These are phyloP conservation scores for Orestias chungarensis DNA, from an alignment of 2,797 vertebrate species.

Conservation along the genomic window DNA sequence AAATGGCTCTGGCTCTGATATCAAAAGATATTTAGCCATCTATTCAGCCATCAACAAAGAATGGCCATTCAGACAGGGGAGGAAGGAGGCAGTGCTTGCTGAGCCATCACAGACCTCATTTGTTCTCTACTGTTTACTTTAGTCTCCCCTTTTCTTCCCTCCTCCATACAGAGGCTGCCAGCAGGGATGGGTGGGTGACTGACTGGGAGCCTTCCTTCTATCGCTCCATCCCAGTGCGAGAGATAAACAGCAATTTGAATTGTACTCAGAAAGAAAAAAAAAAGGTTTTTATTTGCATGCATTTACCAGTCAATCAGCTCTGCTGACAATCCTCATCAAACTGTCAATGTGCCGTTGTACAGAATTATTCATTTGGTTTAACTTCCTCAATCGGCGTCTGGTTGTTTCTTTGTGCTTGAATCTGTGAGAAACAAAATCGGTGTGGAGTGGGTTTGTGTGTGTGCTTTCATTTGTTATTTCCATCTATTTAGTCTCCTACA, in stretches of 20 bases:
- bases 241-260: constrained; percentile 68
- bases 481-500: constrained; percentile 70
- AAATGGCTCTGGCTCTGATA: constrained; percentile 78
- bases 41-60: constrained; percentile 86
- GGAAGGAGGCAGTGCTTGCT: constrained; percentile 73
- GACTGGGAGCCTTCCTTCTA: constrained; percentile 65
- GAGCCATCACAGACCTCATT: constrained; percentile 83
- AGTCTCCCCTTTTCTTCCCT: constrained; percentile 73
- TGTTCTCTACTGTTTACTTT: constrained; percentile 87
- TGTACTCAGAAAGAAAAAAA: constrained; percentile 45
- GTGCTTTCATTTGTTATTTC: constrained; percentile 60
- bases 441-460: constrained; percentile 2
- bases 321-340: constrained; percentile 65
- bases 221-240: constrained; percentile 63
- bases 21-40: constrained; percentile 85
- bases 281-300: constrained; percentile 71
- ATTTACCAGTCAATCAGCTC: constrained; percentile 82
- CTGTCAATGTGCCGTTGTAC: constrained; percentile 51
- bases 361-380: constrained; percentile 41
- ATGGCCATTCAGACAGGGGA: constrained; percentile 70
- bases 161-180: constrained; percentile 73
- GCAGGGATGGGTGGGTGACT: constrained; percentile 75
- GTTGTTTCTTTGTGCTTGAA: constrained; percentile 21
- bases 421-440: constrained; percentile 6
- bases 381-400: constrained; percentile 27